These are phyloP conservation scores for Zeus faber DNA, from an alignment of 2,113 vertebrate genomes.

Conservation along the genomic window DNA sequence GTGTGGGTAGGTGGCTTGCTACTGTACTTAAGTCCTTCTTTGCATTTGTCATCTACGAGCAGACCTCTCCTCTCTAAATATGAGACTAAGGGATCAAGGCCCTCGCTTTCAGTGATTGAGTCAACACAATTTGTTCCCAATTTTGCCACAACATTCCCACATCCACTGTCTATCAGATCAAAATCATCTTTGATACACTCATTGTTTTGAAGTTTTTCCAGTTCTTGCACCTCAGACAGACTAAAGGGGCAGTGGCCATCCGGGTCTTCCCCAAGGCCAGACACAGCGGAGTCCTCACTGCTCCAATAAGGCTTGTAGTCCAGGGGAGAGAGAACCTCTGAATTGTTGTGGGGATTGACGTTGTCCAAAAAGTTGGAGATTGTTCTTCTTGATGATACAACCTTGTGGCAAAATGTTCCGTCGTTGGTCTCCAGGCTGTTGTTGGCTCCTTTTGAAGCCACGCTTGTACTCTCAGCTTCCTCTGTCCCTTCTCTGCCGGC, in stretches of 20 bases:
- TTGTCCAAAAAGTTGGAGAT: slow-evolving; percentile 3
- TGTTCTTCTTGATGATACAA: slow-evolving; percentile 8
- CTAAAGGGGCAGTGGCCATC: slow-evolving; percentile 3
- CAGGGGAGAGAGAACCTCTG: slow-evolving; percentile 8
- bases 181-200: neutral
- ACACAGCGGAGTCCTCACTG: slow-evolving; percentile 29
- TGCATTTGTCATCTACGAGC: slow-evolving; percentile 11
- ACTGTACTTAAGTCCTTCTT: slow-evolving; percentile 1
- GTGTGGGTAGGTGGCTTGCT: slow-evolving; percentile 4
- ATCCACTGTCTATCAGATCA: slow-evolving; percentile 4
- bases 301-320: slow-evolving; percentile 23
- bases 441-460: slow-evolving; percentile 12
- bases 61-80: slow-evolving; percentile 17
- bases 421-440: slow-evolving; percentile 10
- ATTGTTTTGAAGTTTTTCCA: slow-evolving; percentile 10
- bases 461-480: neutral
- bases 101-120: slow-evolving; percentile 9
- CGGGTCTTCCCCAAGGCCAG: slow-evolving; percentile 5
- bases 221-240: slow-evolving; percentile 16
- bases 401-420: slow-evolving; percentile 14
- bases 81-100: neutral
- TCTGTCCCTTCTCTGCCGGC: neutral
- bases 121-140: neutral
- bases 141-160: slow-evolving; percentile 4
- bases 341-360: neutral